Percentiles rank a stretch among this genome's conserved stretches.
Evolutionary conservation across 2,113 vertebrate species (phyloP).

Genomic region (Symphodus melops): DNA sequence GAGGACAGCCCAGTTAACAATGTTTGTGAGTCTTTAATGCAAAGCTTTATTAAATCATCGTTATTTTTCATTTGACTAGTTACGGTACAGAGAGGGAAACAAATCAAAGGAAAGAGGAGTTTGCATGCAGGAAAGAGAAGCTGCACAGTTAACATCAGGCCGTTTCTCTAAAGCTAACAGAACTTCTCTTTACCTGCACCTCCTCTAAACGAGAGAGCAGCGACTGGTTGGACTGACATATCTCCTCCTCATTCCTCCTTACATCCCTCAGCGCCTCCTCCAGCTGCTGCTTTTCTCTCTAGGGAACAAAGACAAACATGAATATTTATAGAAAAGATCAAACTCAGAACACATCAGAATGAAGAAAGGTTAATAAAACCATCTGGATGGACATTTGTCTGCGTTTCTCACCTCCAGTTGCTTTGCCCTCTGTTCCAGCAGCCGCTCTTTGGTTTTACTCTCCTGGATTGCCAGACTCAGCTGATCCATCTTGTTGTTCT

Average conservation of each 20-base stretch:
- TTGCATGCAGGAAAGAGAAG: too few relatives aligned
- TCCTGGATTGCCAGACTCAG: constrained; percentile 73
- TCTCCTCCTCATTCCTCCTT: constrained; percentile 85
- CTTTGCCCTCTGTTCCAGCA: constrained; percentile 71
- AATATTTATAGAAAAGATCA: neutral
- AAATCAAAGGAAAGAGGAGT: too few relatives aligned
- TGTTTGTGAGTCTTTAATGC: too few relatives aligned
- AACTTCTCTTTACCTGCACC: constrained; percentile 80
- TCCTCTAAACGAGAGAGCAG: constrained; percentile 87
- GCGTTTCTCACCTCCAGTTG: constrained; percentile 75
- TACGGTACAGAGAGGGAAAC: too few relatives aligned
- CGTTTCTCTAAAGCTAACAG: too few relatives aligned
- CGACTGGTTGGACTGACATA: constrained; percentile 78
- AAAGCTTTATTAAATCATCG: too few relatives aligned
- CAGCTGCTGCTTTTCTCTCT: constrained; percentile 88
- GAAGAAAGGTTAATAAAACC: neutral
- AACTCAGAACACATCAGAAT: neutral
- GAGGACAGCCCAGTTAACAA: neutral
- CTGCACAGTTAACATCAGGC: too few relatives aligned
- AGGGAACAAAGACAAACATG: neutral
- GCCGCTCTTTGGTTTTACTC: constrained; percentile 65
- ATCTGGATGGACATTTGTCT: neutral
- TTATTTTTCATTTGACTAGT: too few relatives aligned
- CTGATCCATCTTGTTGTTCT: constrained; percentile 75
- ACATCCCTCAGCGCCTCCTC: constrained; percentile 81